phyloP scores from a whole-genome alignment of 2,113 vertebrate species.

The Rhineura floridana region DNA sequence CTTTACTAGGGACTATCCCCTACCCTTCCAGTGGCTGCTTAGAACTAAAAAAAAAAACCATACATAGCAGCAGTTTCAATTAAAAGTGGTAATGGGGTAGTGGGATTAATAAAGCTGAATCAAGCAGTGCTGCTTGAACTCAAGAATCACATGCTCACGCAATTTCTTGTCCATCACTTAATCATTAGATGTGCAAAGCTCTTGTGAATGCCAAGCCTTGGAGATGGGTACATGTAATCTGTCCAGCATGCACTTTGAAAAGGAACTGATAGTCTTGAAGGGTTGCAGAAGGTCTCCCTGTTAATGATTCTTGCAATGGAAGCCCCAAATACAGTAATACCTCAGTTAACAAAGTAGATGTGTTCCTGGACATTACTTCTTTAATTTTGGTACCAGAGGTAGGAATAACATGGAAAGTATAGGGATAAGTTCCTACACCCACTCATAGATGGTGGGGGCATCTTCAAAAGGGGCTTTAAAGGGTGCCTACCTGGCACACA shows the following conservation, averaged over 20 bases:
- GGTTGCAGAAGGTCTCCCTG: background rate
- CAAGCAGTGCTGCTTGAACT: background rate
- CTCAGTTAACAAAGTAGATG: no score
- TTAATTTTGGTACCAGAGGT: no score
- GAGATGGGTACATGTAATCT: background rate
- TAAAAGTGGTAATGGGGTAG: background rate
- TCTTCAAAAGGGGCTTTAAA: no score
- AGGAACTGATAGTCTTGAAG: no score
- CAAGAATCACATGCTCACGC: background rate
- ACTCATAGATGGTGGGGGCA: no score
- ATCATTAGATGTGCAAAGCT: background rate
- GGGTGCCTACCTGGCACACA: no score
- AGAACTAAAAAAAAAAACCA: background rate
- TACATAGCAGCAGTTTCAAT: background rate
- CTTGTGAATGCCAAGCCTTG: background rate
- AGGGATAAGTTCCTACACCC: no score
- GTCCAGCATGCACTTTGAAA: background rate
- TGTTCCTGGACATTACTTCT: no score
- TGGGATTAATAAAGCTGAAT: background rate
- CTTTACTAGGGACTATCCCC: accelerated
- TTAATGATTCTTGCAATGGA: background rate
- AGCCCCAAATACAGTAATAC: background rate
- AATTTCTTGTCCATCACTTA: background rate
- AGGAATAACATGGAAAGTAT: no score
- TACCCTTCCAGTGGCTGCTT: background rate